Evolutionary conservation across 2,797 vertebrate genomes (phyloP).

Genomic region (Poecilia wingei): DNA sequence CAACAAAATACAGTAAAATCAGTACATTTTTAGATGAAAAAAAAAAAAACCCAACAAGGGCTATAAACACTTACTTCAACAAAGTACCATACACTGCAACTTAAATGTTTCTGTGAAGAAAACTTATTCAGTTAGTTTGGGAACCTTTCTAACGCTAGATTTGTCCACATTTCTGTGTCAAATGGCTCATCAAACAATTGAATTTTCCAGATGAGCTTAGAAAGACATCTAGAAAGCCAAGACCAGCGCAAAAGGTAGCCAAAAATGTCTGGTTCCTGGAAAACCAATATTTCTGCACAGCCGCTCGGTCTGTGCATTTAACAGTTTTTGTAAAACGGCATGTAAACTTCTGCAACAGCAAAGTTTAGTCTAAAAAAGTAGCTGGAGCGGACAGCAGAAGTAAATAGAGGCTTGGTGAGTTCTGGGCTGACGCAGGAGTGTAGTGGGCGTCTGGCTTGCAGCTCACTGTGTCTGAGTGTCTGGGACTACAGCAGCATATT

Average conservation of each 20-base stretch:
- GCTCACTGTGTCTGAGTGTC: constrained; percentile 75
- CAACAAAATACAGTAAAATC: neutral
- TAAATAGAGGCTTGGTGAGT: constrained; percentile 74
- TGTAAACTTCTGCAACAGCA: constrained; percentile 25
- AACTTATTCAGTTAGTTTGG: neutral
- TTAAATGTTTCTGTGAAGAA: neutral
- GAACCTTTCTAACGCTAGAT: neutral
- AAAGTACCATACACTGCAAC: neutral
- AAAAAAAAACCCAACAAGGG: neutral
- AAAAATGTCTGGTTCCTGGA: neutral
- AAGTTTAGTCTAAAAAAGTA: constrained; percentile 19
- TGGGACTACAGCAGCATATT: constrained; percentile 78
- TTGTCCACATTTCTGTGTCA: neutral
- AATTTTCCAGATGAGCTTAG: neutral
- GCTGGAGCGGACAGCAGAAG: constrained; percentile 49
- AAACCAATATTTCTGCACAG: neutral
- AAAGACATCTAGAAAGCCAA: constrained; percentile 2
- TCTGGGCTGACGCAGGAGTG: constrained; percentile 75
- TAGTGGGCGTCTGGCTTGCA: constrained; percentile 83
- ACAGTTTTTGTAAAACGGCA: neutral
- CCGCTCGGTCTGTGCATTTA: neutral
- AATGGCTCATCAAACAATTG: neutral
- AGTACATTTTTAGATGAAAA: neutral
- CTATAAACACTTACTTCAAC: neutral
- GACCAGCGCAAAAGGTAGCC: neutral